phyloP scores from a whole-genome alignment of 2,797 vertebrate species.

The Pogoniulus pusillus region DNA sequence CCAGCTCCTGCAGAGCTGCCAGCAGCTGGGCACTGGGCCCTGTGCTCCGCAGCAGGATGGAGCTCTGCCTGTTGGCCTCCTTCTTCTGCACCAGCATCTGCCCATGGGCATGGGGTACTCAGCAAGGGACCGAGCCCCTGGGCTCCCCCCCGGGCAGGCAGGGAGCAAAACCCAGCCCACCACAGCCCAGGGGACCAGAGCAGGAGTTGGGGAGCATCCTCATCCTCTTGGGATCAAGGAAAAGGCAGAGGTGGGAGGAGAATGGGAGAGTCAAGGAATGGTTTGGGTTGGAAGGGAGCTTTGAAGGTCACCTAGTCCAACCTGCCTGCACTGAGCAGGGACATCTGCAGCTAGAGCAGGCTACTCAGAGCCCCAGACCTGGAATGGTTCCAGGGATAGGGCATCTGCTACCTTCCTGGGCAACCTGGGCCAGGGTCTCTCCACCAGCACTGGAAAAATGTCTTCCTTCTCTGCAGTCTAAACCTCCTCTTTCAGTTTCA shows the following conservation, averaged over 20 bases:
- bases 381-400: background rate
- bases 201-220: fast-evolving
- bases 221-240: background rate
- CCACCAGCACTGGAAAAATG: too few relatives aligned
- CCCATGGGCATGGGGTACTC: background rate
- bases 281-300: background rate
- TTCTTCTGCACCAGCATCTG: conserved; percentile 81
- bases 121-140: background rate
- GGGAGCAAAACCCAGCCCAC: background rate
- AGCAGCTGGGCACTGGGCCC: conserved; percentile 69
- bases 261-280: background rate
- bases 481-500: too few relatives aligned
- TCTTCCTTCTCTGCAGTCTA: too few relatives aligned
- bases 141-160: fast-evolving
- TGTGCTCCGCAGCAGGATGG: conserved; percentile 24
- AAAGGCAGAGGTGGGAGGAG: too few relatives aligned
- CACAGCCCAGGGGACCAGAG: fast-evolving
- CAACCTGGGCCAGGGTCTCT: too few relatives aligned
- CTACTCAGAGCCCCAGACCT: background rate
- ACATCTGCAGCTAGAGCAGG: background rate
- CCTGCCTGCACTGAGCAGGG: background rate
- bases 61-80: conserved; percentile 59
- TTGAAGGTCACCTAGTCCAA: background rate
- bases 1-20: conserved; percentile 78
- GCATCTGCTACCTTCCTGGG: too few relatives aligned